These are phyloP conservation scores for Reticulitermes speratus DNA, from an alignment of 1,140 invertebrate genomes.

Conservation along the genomic window DNA sequence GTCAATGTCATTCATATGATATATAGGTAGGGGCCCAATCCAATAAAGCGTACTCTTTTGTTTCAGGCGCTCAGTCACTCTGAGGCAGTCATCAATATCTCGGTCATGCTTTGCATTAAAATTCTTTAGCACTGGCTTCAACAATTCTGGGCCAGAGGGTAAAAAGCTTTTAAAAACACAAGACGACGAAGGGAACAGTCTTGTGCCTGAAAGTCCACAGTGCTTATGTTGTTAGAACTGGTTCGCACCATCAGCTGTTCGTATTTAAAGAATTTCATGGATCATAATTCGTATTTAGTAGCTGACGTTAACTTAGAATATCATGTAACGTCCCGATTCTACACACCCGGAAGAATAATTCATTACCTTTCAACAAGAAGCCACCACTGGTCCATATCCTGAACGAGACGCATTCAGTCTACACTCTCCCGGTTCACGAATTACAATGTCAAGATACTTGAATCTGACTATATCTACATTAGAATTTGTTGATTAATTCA, in stretches of 20 bases:
- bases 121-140: background rate
- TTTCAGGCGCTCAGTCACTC: background rate
- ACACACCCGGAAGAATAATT: too few relatives aligned
- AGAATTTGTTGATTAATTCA: background rate
- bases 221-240: background rate
- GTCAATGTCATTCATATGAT: background rate
- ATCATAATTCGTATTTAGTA: too few relatives aligned
- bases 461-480: background rate
- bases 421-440: background rate
- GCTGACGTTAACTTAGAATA: too few relatives aligned
- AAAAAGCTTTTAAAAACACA: background rate
- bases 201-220: background rate
- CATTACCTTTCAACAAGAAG: too few relatives aligned
- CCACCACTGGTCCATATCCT: too few relatives aligned
- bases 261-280: background rate
- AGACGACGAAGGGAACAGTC: background rate
- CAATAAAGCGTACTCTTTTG: background rate
- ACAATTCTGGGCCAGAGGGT: too few relatives aligned
- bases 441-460: background rate
- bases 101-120: background rate
- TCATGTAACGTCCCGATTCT: too few relatives aligned
- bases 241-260: background rate
- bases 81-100: background rate
- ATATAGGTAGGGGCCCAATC: background rate
- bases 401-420: too few relatives aligned